Evolutionary conservation across 2,797 vertebrate genomes (phyloP), one percentile per base, ranked within the genome.

Genomic region (Scolopax bukidnonensis): DNA sequence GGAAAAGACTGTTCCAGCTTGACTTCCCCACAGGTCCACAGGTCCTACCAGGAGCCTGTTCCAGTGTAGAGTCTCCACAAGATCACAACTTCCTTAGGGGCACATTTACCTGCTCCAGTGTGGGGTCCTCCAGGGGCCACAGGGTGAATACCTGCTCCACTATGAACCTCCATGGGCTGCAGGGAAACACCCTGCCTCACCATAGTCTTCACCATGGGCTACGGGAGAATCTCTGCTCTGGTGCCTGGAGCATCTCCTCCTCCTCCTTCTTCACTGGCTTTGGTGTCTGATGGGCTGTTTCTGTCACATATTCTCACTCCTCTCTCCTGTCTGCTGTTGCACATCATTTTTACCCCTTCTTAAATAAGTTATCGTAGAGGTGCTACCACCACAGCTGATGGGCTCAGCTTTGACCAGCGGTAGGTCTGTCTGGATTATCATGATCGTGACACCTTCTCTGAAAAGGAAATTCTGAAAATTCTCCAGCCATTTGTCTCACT

Each of bases 11-110:
- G 33, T 30, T 59, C 36, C 45, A 50, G 7, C 6, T 2, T 17
- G 11, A 5, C 16, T 36, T 11, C n/a, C 8, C 16, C 13, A 11
- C 1, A 0, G 11, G 36, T 4, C 16, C 23, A 65, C 25, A 80
- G 23, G 4, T 78, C 9, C 53, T 59, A 18, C 43, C 43, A 69
- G 45, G 36, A 69, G 18, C 54, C 36, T 41, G 6, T 19, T 60
- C 9, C 2, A 32, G 21, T 4, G 2, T 17, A 3, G 23, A 15
- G 7, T 53, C 13, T 86, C 64, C 24, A 43, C 19, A 14, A 21
- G 32, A 14, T 21, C 53, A 30, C 20, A 76, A 21, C 16, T 15
- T 69, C 21, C 10, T 65, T 51, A 27, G 30, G 16, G 16, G 36
- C 25, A 67, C 11, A 33, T 32, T 32, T 32, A n/a, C 21, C 27